These are phyloP conservation scores for Geodia barretti DNA, from an alignment of 37 sponge, comb jelly and placozoan genomes.

Conservation along the genomic window DNA sequence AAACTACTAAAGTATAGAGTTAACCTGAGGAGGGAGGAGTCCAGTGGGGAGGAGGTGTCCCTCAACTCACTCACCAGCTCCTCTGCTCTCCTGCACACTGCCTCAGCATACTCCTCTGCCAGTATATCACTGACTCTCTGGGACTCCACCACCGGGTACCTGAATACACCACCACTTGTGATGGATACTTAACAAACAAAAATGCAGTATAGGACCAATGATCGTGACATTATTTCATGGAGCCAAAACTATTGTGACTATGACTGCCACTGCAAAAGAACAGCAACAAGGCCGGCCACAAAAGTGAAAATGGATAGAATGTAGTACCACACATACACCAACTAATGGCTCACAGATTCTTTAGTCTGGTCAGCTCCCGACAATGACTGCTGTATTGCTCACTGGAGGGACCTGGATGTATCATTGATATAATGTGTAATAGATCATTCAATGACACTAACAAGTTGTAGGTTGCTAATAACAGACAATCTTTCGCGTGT, in stretches of 20 bases:
- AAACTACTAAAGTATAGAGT: too few relatives aligned
- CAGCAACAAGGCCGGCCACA: neutral
- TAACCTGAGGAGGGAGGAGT: slow-evolving; percentile 6
- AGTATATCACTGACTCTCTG: slow-evolving; percentile 26
- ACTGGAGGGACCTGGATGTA: slow-evolving; percentile 11
- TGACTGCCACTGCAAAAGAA: neutral
- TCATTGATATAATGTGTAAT: too few relatives aligned
- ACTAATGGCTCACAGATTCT: slow-evolving; percentile 37
- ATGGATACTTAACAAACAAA: neutral
- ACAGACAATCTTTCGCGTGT: too few relatives aligned
- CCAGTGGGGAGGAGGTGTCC: neutral
- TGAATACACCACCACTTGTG: neutral
- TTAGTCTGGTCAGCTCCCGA: slow-evolving; percentile 46
- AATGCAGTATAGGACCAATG: neutral
- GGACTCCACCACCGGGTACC: slow-evolving; percentile 54
- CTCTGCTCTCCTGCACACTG: slow-evolving; percentile 27
- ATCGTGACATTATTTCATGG: neutral
- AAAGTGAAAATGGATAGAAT: neutral
- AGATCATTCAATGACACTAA: too few relatives aligned
- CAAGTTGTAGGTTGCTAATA: too few relatives aligned
- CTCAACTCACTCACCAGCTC: slow-evolving; percentile 20
- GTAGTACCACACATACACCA: neutral
- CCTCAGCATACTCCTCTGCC: slow-evolving; percentile 19
- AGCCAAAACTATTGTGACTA: neutral
- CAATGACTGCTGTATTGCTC: slow-evolving; percentile 28